phyloP scores from a whole-genome alignment of 2,797 vertebrate genomes.

The Thunnus albacares region DNA sequence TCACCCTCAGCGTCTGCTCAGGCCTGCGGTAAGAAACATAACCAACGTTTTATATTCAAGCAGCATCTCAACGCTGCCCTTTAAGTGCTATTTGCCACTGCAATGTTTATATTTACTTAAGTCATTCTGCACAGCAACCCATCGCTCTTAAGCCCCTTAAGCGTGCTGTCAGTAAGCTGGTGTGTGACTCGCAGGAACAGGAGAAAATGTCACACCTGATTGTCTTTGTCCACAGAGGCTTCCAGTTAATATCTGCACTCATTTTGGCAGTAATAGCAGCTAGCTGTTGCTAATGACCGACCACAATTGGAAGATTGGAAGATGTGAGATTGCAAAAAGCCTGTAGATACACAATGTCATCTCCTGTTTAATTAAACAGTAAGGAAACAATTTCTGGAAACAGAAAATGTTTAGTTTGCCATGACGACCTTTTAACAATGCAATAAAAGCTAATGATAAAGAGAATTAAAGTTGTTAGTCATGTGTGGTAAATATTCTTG shows the following conservation, averaged over 20 bases:
- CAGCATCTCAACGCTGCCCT: constrained; percentile 60
- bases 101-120: constrained; percentile 75
- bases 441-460: constrained; percentile 33
- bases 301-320: constrained; percentile 32
- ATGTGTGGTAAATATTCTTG: constrained; percentile 9
- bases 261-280: constrained; percentile 56
- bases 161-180: constrained; percentile 59
- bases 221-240: constrained; percentile 58
- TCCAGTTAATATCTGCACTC: constrained; percentile 51
- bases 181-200: constrained; percentile 46
- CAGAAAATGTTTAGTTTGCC: constrained; percentile 30
- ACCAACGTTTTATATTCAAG: constrained; percentile 59
- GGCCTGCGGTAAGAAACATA: constrained; percentile 79
- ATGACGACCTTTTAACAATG: constrained; percentile 31
- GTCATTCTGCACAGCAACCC: constrained; percentile 55
- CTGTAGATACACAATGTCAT: constrained; percentile 31
- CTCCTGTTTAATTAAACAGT: constrained; percentile 60
- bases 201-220: constrained; percentile 73
- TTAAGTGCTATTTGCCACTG: constrained; percentile 66
- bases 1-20: constrained; percentile 81
- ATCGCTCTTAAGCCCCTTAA: constrained; percentile 63
- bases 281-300: constrained; percentile 62
- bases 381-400: constrained; percentile 19
- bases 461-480: constrained; percentile 25
- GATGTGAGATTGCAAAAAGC: constrained; percentile 30